These are phyloP conservation scores for Muscicapa adusta DNA, from an alignment of 2,113 vertebrate genomes.

Conservation along the genomic window DNA sequence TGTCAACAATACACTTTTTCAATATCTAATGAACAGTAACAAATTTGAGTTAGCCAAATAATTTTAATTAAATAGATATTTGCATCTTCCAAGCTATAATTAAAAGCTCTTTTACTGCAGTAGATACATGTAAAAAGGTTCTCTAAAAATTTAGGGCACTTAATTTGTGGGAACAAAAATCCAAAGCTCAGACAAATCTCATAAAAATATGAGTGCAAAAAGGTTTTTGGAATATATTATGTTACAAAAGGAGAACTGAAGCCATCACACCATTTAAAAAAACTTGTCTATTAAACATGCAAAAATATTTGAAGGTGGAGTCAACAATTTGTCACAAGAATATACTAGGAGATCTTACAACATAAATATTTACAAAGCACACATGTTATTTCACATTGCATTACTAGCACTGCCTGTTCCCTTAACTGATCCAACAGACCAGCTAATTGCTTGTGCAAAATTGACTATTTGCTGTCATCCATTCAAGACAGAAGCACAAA, in stretches of 20 bases:
- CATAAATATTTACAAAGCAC: slow-evolving; percentile 78
- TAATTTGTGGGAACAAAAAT: neutral
- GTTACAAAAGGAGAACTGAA: neutral
- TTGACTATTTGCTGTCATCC: slow-evolving; percentile 9
- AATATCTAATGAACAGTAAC: neutral
- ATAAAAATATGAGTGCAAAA: neutral
- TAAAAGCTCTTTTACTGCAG: neutral
- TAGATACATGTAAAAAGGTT: neutral
- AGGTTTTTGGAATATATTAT: neutral
- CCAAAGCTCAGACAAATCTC: neutral
- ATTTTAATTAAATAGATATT: neutral
- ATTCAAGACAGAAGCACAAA: neutral
- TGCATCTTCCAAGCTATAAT: neutral
- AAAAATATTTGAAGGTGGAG: slow-evolving; percentile 30
- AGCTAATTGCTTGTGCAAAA: slow-evolving; percentile 50
- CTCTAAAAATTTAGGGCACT: neutral
- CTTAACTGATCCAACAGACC: slow-evolving; percentile 68
- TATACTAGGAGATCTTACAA: neutral
- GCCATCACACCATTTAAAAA: neutral
- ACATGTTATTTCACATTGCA: slow-evolving; percentile 60
- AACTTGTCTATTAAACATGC: neutral
- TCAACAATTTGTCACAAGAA: slow-evolving; percentile 1
- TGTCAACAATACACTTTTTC: neutral
- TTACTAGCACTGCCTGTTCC: slow-evolving; percentile 55
- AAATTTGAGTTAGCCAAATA: neutral